Evolutionary conservation across 2,888 invertebrate species (phyloP).

Genomic region (Hipparchia sbordonii): DNA sequence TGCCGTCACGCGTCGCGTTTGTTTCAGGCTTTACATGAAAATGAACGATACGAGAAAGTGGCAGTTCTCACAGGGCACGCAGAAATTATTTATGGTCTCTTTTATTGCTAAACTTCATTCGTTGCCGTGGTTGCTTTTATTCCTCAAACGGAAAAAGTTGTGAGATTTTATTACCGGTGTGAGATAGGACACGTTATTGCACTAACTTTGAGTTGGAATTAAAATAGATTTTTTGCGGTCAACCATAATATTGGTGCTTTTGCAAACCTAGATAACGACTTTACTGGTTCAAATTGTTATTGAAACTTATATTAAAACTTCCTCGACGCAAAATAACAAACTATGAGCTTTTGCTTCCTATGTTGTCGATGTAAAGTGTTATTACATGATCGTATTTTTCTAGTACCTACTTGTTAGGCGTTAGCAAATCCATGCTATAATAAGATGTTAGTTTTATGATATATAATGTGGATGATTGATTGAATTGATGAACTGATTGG

Average conservation of each 20-base stretch:
- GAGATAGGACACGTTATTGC: conserved; percentile 81
- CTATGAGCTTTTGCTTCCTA: neutral
- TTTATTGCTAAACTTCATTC: conserved; percentile 82
- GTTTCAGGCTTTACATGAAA: conserved; percentile 49
- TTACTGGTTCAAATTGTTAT: conserved; percentile 1
- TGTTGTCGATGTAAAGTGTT: neutral
- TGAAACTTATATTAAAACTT: conserved; percentile 1
- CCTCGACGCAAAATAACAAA: conserved; percentile 5
- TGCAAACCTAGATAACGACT: conserved; percentile 13
- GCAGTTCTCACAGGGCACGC: conserved; percentile 70
- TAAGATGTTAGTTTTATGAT: too few species aligned
- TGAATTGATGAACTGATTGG: too few species aligned
- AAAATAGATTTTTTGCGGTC: conserved; percentile 76
- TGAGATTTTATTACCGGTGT: conserved; percentile 79
- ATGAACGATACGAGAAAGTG: conserved; percentile 62
- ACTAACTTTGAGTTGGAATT: conserved; percentile 73
- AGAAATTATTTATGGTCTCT: conserved; percentile 79
- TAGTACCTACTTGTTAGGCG: neutral
- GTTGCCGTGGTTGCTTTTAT: conserved; percentile 80
- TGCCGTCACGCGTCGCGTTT: too few species aligned
- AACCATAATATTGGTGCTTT: conserved; percentile 37
- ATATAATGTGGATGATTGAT: too few species aligned
- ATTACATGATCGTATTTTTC: conserved; percentile 1
- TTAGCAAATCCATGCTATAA: too few species aligned
- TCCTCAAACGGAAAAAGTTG: conserved; percentile 79